These are phyloP conservation scores for Troides aeacus DNA, from an alignment of 2,888 invertebrate species.

Conservation along the genomic window DNA sequence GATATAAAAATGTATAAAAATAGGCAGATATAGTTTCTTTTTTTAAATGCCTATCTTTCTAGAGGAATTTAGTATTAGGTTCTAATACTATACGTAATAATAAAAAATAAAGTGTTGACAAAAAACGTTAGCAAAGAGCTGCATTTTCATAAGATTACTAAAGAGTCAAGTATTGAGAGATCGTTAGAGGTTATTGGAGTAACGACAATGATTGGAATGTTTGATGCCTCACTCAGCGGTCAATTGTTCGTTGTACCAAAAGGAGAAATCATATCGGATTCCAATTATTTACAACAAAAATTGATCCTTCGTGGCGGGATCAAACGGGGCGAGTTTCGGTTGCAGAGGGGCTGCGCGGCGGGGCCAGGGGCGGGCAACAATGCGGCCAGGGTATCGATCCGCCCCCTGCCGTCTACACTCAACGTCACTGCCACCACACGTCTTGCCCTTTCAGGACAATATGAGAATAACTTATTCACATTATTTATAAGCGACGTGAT, in stretches of 20 bases:
- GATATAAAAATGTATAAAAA: too few species aligned
- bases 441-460: conserved; percentile 4
- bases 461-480: too few species aligned
- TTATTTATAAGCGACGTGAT: too few species aligned
- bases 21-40: too few species aligned
- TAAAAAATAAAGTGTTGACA: too few species aligned
- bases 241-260: conserved; percentile 14
- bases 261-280: conserved; percentile 33
- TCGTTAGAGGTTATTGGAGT: background rate
- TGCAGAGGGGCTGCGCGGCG: conserved; percentile 45
- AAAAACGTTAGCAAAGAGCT: too few species aligned
- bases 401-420: conserved; percentile 30
- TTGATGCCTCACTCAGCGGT: background rate
- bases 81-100: too few species aligned
- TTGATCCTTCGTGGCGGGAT: conserved; percentile 72
- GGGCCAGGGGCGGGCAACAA: conserved; percentile 58
- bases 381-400: conserved; percentile 79
- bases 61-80: too few species aligned
- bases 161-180: too few species aligned
- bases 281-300: conserved; percentile 66
- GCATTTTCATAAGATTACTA: too few species aligned
- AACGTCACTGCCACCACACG: conserved; percentile 13
- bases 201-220: conserved; percentile 1
- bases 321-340: conserved; percentile 74
- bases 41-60: too few species aligned